Percentiles rank a stretch among this genome's conserved stretches.
phyloP scores from a whole-genome alignment of 2,113 vertebrate genomes.

The Hippopotamus amphibius region DNA sequence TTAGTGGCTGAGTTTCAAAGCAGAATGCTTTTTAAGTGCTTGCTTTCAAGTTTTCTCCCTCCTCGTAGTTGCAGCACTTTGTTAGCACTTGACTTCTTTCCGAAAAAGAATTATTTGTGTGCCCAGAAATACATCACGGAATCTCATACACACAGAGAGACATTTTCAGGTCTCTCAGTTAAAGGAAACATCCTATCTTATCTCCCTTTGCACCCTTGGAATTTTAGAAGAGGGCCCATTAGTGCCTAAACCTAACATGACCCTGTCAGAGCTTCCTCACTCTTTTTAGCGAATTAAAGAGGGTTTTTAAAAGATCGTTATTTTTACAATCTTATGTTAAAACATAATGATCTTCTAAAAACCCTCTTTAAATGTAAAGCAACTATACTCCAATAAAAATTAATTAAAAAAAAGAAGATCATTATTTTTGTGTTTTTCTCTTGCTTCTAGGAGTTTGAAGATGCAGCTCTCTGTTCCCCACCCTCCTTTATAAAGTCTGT shows the following conservation, averaged over 20 bases:
- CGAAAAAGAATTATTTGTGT: background rate
- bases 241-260: background rate
- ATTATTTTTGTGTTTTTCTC: background rate
- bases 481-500: background rate
- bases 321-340: background rate
- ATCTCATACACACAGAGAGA: background rate
- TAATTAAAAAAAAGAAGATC: too few relatives aligned
- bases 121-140: background rate
- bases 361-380: too few relatives aligned
- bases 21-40: conserved; percentile 34
- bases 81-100: background rate
- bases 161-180: background rate
- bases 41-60: background rate
- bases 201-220: background rate
- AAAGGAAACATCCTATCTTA: background rate
- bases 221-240: background rate
- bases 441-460: background rate
- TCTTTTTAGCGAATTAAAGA: background rate
- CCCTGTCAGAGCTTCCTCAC: background rate
- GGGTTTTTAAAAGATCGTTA: background rate
- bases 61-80: background rate
- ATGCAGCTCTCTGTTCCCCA: background rate
- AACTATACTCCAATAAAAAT: too few relatives aligned
- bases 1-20: conserved; percentile 24
- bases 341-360: too few relatives aligned